Percentiles rank a stretch among this genome's conserved stretches.
Evolutionary conservation across 2,113 vertebrate species (phyloP).

Genomic region (Smithornis capensis): DNA sequence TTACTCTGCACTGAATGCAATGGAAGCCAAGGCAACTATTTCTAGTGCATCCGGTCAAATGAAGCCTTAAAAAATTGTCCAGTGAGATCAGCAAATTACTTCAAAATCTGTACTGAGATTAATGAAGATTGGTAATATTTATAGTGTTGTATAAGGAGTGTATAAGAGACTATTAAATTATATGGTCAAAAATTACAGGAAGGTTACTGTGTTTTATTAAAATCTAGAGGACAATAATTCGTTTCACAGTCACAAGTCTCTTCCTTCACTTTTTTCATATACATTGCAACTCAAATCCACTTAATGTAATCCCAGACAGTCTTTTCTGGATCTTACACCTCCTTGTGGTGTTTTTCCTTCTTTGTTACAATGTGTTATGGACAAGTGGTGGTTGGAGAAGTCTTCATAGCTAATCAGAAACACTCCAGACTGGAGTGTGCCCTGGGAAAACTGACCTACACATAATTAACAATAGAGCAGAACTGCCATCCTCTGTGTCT

Average conservation of each 20-base stretch:
- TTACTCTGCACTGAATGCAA: neutral
- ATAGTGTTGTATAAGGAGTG: neutral
- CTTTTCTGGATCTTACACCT: neutral
- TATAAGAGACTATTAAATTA: neutral
- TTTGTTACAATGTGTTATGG: neutral
- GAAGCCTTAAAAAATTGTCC: neutral
- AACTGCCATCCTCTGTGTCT: neutral
- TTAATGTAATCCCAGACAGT: neutral
- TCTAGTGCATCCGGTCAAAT: neutral
- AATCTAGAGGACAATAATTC: constrained; percentile 12
- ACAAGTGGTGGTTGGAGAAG: neutral
- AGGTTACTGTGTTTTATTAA: neutral
- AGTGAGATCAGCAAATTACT: neutral
- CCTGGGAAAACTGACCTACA: neutral
- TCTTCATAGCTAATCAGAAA: neutral
- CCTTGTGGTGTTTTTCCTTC: neutral
- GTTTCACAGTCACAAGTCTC: neutral
- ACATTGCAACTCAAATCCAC: neutral
- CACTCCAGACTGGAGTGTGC: neutral
- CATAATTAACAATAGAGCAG: neutral
- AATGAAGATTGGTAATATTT: neutral
- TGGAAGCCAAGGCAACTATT: neutral
- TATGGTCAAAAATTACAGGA: constrained; percentile 10
- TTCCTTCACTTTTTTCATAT: neutral
- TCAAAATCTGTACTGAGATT: neutral